Percentiles rank a stretch among this genome's conserved stretches.
Conservation (phyloP, 2,888 invertebrate genomes). For the Biston stratarius region DNA sequence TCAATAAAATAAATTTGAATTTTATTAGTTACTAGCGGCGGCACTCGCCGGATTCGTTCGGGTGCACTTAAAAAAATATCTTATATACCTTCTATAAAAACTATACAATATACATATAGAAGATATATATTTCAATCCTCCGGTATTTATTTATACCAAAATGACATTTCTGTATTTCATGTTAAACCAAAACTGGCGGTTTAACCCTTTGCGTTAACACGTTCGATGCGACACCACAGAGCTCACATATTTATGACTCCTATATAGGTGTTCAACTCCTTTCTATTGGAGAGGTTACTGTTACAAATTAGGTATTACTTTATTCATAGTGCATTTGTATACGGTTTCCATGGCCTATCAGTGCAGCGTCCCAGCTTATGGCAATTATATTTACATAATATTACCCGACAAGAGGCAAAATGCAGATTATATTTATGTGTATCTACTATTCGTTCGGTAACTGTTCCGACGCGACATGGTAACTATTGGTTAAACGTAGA, state of each 20-base stretch:
- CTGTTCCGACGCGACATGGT: constrained; percentile 2
- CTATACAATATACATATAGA: too few relatives aligned
- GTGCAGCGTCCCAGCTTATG: constrained; percentile 32
- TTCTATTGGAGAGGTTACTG: constrained; percentile 26
- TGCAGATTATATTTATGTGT: constrained; percentile 33
- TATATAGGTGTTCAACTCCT: constrained; percentile 12
- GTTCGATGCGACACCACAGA: constrained; percentile 7
- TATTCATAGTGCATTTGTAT: constrained; percentile 45
- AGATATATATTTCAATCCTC: too few relatives aligned
- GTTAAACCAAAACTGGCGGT: neutral
- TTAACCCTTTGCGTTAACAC: neutral
- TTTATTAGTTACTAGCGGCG: too few relatives aligned
- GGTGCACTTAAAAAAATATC: too few relatives aligned
- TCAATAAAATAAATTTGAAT: too few relatives aligned
- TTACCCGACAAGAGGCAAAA: constrained; percentile 26
- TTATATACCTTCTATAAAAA: too few relatives aligned
- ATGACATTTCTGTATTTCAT: neutral
- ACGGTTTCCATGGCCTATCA: constrained; percentile 33
- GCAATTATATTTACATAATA: constrained; percentile 46
- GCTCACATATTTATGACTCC: constrained; percentile 14
- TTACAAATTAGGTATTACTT: constrained; percentile 45
- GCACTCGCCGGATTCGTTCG: too few relatives aligned
- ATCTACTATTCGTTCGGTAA: constrained; percentile 14
- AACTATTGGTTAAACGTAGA: neutral
- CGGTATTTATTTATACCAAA: too few relatives aligned